A percentile compares a stretch with the other conserved stretches of the same genome.
Evolutionary conservation across 2,113 vertebrate genomes (phyloP).

Genomic region (Ophthalmolycus amberensis): DNA sequence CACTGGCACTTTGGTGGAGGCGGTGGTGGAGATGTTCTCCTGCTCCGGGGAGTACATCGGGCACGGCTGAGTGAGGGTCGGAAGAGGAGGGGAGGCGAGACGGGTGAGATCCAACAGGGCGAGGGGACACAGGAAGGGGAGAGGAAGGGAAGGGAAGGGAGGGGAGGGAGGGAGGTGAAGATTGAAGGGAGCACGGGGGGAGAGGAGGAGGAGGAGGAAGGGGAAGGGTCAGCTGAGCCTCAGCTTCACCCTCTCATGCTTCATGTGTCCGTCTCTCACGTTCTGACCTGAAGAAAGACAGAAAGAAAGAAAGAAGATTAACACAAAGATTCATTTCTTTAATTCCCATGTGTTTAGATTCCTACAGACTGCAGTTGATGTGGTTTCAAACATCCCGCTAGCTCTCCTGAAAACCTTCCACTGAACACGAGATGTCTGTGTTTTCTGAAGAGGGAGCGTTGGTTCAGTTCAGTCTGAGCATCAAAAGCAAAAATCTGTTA

Average conservation of each 20-base stretch:
- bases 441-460: too few relatives aligned
- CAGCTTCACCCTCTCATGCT: conserved; percentile 81
- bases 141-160: conserved; percentile 32
- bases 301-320: conserved; percentile 35
- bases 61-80: conserved; percentile 83
- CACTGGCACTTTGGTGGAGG: conserved; percentile 97
- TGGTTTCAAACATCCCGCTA: too few relatives aligned
- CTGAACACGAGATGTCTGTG: too few relatives aligned
- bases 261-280: conserved; percentile 60
- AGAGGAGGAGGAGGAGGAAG: conserved; percentile 64
- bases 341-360: not conserved
- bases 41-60: conserved; percentile 99
- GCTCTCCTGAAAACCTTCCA: too few relatives aligned
- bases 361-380: not conserved
- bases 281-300: conserved; percentile 62
- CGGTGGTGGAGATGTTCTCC: conserved; percentile 93
- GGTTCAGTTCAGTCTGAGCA: too few relatives aligned
- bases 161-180: conserved; percentile 34
- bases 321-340: conserved; percentile 12
- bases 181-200: conserved; percentile 47
- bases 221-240: conserved; percentile 80
- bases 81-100: conserved; percentile 43
- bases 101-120: conserved; percentile 43
- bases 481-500: too few relatives aligned
- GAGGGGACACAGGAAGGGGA: conserved; percentile 47